Conservation (phyloP, 2,797 vertebrate genomes). For the Thamnophis elegans region DNA sequence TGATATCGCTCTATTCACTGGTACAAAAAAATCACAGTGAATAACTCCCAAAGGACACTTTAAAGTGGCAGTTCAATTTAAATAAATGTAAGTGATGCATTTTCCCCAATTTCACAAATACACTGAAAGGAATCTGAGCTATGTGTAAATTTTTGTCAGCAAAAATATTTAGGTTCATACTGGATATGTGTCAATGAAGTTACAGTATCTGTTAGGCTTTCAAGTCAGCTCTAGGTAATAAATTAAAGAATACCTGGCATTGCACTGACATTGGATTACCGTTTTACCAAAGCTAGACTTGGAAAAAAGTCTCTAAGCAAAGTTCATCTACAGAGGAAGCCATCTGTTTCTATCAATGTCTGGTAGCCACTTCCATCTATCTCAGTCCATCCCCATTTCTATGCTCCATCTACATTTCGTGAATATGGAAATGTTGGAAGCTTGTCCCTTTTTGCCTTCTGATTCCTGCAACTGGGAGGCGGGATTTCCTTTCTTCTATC, state of each 20-base stretch:
- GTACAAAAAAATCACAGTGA: not conserved
- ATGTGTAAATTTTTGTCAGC: not conserved
- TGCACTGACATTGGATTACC: not conserved
- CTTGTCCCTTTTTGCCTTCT: not conserved
- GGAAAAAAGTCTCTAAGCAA: not conserved
- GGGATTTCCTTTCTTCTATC: not conserved
- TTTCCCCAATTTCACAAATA: not conserved
- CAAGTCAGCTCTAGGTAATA: not conserved
- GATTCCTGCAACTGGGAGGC: not conserved
- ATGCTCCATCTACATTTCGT: not conserved
- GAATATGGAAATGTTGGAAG: not conserved
- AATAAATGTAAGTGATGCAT: not conserved
- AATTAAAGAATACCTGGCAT: not conserved
- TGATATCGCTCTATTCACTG: not conserved
- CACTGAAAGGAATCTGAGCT: not conserved
- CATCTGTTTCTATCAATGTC: not conserved
- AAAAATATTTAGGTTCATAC: not conserved
- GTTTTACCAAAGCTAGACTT: not conserved
- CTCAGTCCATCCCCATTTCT: not conserved
- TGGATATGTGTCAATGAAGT: not conserved
- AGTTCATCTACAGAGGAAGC: not conserved
- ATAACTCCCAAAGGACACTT: not conserved
- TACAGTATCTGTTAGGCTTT: not conserved
- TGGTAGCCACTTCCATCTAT: not conserved
- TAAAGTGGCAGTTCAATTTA: not conserved